A percentile compares a stretch with the other conserved stretches of the same genome.
Evolutionary conservation across 2,888 invertebrate genomes (phyloP).

Genomic region (Opisthograptis luteolata): DNA sequence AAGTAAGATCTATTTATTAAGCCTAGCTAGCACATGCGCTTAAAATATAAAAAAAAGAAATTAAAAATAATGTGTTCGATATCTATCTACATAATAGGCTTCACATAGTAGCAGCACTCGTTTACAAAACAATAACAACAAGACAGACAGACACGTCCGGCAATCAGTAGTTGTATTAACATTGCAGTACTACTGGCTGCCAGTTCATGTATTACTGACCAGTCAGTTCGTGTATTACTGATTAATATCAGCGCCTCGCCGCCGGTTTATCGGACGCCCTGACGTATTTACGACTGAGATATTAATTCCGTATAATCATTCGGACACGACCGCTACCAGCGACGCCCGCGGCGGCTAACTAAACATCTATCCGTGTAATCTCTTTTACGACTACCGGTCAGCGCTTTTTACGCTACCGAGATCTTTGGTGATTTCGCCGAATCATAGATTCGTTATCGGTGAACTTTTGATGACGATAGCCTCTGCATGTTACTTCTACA

Average conservation of each 20-base stretch:
- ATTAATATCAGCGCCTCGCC: slow-evolving; percentile 38
- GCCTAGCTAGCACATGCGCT: no score
- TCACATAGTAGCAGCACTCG: slow-evolving; percentile 19
- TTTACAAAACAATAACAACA: slow-evolving; percentile 34
- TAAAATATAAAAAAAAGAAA: neutral
- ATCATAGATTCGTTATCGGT: slow-evolving; percentile 22
- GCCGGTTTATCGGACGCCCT: slow-evolving; percentile 38
- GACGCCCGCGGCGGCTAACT: slow-evolving; percentile 49
- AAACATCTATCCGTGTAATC: slow-evolving; percentile 58
- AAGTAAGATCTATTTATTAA: neutral
- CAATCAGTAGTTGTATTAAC: slow-evolving; percentile 14
- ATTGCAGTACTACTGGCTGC: neutral
- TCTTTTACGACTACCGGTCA: slow-evolving; percentile 69
- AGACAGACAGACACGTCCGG: slow-evolving; percentile 35
- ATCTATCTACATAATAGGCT: neutral
- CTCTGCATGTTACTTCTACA: no score
- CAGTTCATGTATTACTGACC: slow-evolving; percentile 10
- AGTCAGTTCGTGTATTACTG: slow-evolving; percentile 36
- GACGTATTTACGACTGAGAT: slow-evolving; percentile 53
- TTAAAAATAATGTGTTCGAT: neutral
- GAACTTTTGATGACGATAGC: neutral
- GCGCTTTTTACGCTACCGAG: slow-evolving; percentile 38
- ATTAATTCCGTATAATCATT: slow-evolving; percentile 60
- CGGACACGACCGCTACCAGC: slow-evolving; percentile 56
- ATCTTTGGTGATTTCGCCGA: slow-evolving; percentile 24